Conservation (phyloP, 2,797 vertebrate species). For the Pseudomugil tenellus region DNA sequence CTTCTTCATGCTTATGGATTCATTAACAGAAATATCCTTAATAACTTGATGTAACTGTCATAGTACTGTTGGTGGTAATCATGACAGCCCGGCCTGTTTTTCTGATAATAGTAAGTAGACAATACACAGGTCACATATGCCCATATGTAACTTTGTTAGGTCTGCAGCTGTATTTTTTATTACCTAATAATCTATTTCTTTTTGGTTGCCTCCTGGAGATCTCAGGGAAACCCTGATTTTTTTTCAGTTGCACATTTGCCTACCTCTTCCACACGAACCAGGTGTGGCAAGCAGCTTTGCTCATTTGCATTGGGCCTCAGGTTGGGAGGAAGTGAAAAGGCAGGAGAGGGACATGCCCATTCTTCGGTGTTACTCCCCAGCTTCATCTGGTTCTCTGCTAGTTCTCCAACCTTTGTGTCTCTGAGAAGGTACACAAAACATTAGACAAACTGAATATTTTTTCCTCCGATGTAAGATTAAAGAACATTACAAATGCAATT, state of each 20-base stretch:
- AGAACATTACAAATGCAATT: neutral
- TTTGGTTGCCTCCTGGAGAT: neutral
- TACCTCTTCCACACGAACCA: conserved; percentile 81
- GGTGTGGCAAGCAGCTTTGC: conserved; percentile 5
- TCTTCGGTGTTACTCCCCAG: conserved; percentile 20
- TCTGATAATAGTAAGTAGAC: too few species aligned
- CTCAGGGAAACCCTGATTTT: conserved; percentile 20
- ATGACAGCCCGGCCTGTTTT: too few species aligned
- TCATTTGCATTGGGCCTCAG: conserved; percentile 19
- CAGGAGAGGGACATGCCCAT: conserved; percentile 9
- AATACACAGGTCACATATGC: too few species aligned
- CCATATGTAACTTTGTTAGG: too few species aligned
- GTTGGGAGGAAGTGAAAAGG: conserved; percentile 5
- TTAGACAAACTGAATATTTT: neutral
- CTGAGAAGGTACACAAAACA: conserved; percentile 30
- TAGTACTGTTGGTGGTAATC: too few species aligned
- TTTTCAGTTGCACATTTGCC: conserved; percentile 27
- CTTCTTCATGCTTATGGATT: neutral
- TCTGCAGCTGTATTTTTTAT: too few species aligned
- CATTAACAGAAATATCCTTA: neutral
- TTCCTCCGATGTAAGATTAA: neutral
- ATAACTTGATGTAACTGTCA: too few species aligned
- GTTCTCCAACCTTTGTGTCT: conserved; percentile 26
- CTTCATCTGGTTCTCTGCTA: conserved; percentile 26
- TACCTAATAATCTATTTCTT: too few species aligned